These are phyloP conservation scores for Strigamia transsilvanica DNA, from an alignment of 2,888 invertebrate genomes.

Conservation along the genomic window DNA sequence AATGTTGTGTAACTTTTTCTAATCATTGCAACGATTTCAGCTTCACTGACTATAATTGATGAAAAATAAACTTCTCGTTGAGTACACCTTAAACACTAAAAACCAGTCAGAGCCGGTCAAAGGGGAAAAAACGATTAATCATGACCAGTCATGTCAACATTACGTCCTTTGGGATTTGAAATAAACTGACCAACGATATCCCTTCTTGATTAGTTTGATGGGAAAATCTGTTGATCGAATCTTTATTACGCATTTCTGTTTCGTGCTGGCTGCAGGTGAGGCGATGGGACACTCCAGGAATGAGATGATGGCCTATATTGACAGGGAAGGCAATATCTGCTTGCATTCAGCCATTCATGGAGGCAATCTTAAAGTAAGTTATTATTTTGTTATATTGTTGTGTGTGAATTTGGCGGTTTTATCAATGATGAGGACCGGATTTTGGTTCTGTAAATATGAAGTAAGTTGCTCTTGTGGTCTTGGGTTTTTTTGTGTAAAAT, in stretches of 20 bases:
- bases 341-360: constrained; percentile 68
- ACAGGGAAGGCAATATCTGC: constrained; percentile 83
- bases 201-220: background rate
- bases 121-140: background rate
- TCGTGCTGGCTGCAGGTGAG: constrained; percentile 66
- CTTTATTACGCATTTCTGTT: constrained; percentile 52
- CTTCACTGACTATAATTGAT: background rate
- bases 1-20: background rate
- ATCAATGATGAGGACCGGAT: too few relatives aligned
- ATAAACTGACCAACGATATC: too few relatives aligned
- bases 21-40: background rate
- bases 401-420: background rate
- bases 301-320: constrained; percentile 83
- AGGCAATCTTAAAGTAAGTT: constrained; percentile 59
- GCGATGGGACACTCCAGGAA: constrained; percentile 79
- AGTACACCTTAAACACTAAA: background rate
- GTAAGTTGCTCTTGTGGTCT: too few relatives aligned
- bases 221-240: background rate
- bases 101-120: background rate
- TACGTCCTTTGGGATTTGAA: too few relatives aligned
- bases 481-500: too few relatives aligned
- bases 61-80: background rate
- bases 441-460: too few relatives aligned
- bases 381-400: background rate
- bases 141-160: background rate